Evolutionary conservation across 1,140 invertebrate species (phyloP), one percentile per base, ranked within the genome.

Genomic region (Macrocentrus cingulum): DNA sequence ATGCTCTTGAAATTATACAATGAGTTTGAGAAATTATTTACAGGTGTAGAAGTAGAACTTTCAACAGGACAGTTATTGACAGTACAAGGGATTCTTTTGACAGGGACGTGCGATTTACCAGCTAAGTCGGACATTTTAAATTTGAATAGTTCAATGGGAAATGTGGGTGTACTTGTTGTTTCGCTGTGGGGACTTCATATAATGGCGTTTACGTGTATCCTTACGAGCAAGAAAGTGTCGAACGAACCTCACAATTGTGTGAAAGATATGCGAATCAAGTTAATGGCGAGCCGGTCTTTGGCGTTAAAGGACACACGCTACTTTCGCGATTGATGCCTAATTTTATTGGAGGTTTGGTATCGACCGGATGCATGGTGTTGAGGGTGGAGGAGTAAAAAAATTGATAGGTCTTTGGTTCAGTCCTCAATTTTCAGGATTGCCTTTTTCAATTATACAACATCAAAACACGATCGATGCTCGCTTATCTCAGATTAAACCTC

Each of bases 341-440:
- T 11, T 34, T 25, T 39, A 56, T 56, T 2, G 23, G 19, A 48
- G 54, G 42, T 0, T 19, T 32, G 15, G 15, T 1, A 22, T 56
- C 1, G 54, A 48, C 36, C 11, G 29, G 0, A 56, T 48, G 54
- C 54, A 56, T 34, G 42, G 42, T 11, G 54, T 56, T n/a, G 42
- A 46, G n/a, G 54, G 45, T 9, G 54, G 54, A 9, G 42, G 46
- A 19, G 32, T 48, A 1, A 56, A 56, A 34, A 48, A 32, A 29
- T 8, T 56, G 11, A 2, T 56, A 15, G 37, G 3, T 18, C 29
- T 48, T 13, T 3, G 25, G 18, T 56, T 32, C 22, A 32, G 36
- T 32, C 3, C 13, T n/a, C 18, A 4, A 25, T 0, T 22, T 11
- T 7, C 2, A 15, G 1, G n/a, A 11, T 16, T 8, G 5, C 0